phyloP scores from a whole-genome alignment of 2,888 invertebrate species.

The Galeruca laticollis region DNA sequence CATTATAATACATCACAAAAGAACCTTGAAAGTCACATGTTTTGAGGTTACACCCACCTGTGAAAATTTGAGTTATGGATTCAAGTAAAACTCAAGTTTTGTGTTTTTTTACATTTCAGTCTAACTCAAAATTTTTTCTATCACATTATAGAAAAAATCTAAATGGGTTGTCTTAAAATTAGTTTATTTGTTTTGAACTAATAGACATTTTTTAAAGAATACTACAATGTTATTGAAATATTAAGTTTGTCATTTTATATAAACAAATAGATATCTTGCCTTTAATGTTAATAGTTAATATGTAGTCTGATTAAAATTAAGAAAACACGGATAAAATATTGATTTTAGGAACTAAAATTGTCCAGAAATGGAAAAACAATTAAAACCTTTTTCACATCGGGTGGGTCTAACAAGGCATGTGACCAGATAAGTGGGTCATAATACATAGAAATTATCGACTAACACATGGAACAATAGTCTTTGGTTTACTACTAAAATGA shows the following conservation, averaged over 20 bases:
- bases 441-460: slow-evolving; percentile 15
- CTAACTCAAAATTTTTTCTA: not conserved
- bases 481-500: not conserved
- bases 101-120: slow-evolving; percentile 5
- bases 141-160: slow-evolving; percentile 3
- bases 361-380: not conserved
- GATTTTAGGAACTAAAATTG: not conserved
- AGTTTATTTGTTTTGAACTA: not conserved
- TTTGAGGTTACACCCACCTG: slow-evolving; percentile 60
- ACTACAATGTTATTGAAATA: too few species aligned
- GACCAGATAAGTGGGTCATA: slow-evolving; percentile 64
- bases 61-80: slow-evolving; percentile 36
- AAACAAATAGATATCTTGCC: too few species aligned
- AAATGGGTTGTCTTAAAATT: not conserved
- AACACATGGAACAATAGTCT: slow-evolving; percentile 36
- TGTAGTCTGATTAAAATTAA: too few species aligned
- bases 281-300: too few species aligned
- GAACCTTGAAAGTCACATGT: slow-evolving; percentile 64
- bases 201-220: too few species aligned
- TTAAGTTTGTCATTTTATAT: too few species aligned
- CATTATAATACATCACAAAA: not conserved
- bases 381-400: slow-evolving; percentile 48
- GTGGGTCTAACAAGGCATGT: slow-evolving; percentile 66
- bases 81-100: not conserved
- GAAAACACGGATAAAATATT: too few species aligned